A percentile compares a stretch with the other conserved stretches of the same genome.
These are phyloP conservation scores for Trichogramma pretiosum DNA, from an alignment of 1,140 invertebrate species.

Conservation along the genomic window DNA sequence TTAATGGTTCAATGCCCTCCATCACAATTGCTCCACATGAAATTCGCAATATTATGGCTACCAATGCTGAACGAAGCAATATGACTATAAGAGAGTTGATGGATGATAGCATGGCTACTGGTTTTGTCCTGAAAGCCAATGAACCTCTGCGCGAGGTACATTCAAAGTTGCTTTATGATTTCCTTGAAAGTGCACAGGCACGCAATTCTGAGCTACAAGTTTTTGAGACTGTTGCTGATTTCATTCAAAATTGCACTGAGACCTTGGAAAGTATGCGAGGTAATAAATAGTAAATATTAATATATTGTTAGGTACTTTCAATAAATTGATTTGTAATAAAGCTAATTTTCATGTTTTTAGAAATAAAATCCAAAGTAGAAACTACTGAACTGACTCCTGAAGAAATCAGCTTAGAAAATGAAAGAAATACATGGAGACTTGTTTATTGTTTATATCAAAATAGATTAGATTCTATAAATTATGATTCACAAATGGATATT, in stretches of 20 bases:
- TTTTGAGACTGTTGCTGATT: constrained; percentile 50
- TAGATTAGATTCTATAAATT: constrained; percentile 43
- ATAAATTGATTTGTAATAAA: no score
- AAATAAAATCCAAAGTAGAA: constrained; percentile 49
- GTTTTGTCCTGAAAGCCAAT: constrained; percentile 40
- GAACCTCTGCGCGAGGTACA: constrained; percentile 45
- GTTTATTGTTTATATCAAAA: constrained; percentile 72
- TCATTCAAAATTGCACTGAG: constrained; percentile 49
- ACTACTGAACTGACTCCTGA: constrained; percentile 39
- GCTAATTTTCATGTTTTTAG: constrained; percentile 39
- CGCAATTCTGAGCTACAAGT: constrained; percentile 46
- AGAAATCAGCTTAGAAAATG: constrained; percentile 54
- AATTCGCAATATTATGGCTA: constrained; percentile 27
- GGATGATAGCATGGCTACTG: constrained; percentile 40
- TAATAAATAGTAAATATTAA: no score
- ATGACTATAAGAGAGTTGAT: constrained; percentile 37
- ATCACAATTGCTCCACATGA: constrained; percentile 32
- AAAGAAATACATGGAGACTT: constrained; percentile 81
- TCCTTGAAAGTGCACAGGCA: constrained; percentile 50
- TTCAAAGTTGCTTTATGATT: constrained; percentile 50
- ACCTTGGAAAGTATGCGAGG: constrained; percentile 44
- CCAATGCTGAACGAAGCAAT: constrained; percentile 26
- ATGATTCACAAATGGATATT: constrained; percentile 43
- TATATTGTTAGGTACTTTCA: no score
- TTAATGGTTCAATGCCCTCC: constrained; percentile 17